Percentiles rank a stretch among this genome's conserved stretches.
Evolutionary conservation across 2,888 invertebrate species (phyloP).

Genomic region (Nebria salina): DNA sequence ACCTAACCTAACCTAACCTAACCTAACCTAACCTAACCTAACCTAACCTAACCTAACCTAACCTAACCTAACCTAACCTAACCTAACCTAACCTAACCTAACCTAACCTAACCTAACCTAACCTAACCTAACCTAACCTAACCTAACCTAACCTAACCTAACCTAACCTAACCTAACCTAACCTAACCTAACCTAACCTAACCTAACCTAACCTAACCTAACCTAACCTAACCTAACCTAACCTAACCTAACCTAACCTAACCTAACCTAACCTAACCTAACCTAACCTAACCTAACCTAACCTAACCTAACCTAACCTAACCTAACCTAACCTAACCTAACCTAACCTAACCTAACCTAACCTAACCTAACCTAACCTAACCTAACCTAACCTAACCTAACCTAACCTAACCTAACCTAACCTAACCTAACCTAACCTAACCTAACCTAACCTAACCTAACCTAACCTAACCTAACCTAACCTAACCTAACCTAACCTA

Average conservation of each 20-base stretch:
- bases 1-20: conserved; percentile 50
- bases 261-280: conserved; percentile 45
- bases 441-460: conserved; percentile 40
- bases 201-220: conserved; percentile 39
- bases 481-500: conserved; percentile 46
- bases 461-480: conserved; percentile 37
- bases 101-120: conserved; percentile 36
- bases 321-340: conserved; percentile 38
- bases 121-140: conserved; percentile 39
- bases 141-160: conserved; percentile 34
- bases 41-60: conserved; percentile 47
- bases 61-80: conserved; percentile 10
- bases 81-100: conserved; percentile 28
- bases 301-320: conserved; percentile 33
- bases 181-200: conserved; percentile 45
- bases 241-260: conserved; percentile 41
- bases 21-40: conserved; percentile 45
- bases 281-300: conserved; percentile 45
- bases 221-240: conserved; percentile 32
- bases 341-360: conserved; percentile 37
- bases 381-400: conserved; percentile 39
- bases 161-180: conserved; percentile 29
- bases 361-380: conserved; percentile 38
- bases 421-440: conserved; percentile 18
- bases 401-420: conserved; percentile 43